Evolutionary conservation across 2,113 vertebrate genomes (phyloP), one percentile per base, ranked within the genome.

Genomic region (Caranx ignobilis): DNA sequence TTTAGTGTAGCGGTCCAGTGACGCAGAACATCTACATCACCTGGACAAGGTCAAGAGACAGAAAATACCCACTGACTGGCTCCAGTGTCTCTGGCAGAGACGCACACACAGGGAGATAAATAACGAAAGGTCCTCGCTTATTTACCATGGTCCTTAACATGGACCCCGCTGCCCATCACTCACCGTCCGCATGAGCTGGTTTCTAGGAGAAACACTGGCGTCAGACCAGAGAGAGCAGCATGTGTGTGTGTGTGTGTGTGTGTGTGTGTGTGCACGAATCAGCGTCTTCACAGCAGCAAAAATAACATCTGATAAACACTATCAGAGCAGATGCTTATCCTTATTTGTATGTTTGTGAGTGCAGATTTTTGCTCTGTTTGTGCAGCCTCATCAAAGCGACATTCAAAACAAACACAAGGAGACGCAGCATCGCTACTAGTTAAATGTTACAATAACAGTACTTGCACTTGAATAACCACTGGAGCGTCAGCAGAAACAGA

Each of bases 11-110:
- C 11, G 73, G 77, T 74, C 75, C 65, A n/a, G 75, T 77, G 77
- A 87, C 64, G 75, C 45, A 73, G 89, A n/a, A 11, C 2, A 47
- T 60, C 41, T 68, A 68, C 85, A 68, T 87, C 78, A 88, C 79
- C 66, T 82, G 70, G 55, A 77, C 83, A 34, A 85, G 88, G 90
- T 90, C 80, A 69, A 2, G 57, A 85, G 84, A 83, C 84, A 79
- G 84, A 84, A 87, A 81, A 79, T 19, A 85, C 64, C 26, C 11
- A 4, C 64, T 43, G 75, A 64, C 81, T 71, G 82, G 77, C 75
- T 79, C 83, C 79, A 60, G 75, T 8, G 85, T 88, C 75, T 77
- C 39, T 3, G 43, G 66, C 41, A 56, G 74, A 85, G 74, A 81
- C 79, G 6, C 12, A 12, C 37, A 2, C 12, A 12, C 37, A 2